Base-by-base conservation (phyloP, 2,113 vertebrate genomes). In the Eolophus roseicapilla region DNA sequence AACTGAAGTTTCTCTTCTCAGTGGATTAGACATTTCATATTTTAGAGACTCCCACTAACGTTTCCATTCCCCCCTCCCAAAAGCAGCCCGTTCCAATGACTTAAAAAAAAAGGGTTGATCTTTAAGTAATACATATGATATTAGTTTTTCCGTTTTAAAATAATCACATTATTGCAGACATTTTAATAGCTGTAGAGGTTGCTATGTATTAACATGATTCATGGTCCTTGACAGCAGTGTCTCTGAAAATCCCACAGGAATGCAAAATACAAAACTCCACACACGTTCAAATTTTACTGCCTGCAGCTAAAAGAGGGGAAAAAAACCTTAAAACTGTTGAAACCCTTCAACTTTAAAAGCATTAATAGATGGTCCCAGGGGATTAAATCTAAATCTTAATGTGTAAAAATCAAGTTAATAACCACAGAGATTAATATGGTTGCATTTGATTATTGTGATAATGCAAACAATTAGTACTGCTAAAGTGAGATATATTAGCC, bases 311-410 rank as follows among this genome's bases (percentile, higher is more conserved):
- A 98, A 98, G 98, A 98, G 78, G 92, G 96, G 95, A 86, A 97
- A 95, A 97, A 92, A 97, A 93, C 91, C 98, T 98, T 97, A 98
- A 98, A 98, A 98, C 98, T 98, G 98, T 97, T 98, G 98, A 98
- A 98, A 98, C 97, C 98, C 97, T 98, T 98, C 98, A 98, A 98
- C 98, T 98, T 98, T 98, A 98, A 98, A 98, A 98, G 98, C 98
- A 98, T 98, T 98, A 98, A 98, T 98, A 98, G 98, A 98, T 95
- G 93, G 96, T 98, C 98, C 96, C 98, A 75, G 86, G 98, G 97
- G 98, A 98, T 98, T 98, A 97, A 98, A 98, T 98, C 98, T 98
- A 98, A 98, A 98, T 98, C 98, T 98, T 98, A 98, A 98, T 98
- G 98, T 98, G 98, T 98, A 98, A 98, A 98, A 98, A 98, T 98